Evolutionary conservation across 2,113 vertebrate species (phyloP).

Genomic region (Petrocephalus zakoni): DNA sequence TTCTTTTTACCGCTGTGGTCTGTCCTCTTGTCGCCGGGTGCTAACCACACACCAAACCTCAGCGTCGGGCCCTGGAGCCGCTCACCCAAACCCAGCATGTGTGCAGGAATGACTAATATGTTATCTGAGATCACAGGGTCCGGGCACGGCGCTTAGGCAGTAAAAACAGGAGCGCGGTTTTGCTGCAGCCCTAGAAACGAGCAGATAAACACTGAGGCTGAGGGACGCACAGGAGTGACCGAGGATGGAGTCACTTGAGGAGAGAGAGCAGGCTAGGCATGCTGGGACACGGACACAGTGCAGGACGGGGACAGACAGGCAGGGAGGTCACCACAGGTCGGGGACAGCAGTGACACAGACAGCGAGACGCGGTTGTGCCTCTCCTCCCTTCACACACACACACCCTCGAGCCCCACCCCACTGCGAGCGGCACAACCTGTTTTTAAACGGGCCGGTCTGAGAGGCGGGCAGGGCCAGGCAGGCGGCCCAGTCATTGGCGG

Average conservation of each 20-base stretch:
- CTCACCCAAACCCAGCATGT: background rate
- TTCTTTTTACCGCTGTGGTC: background rate
- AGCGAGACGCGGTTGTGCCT: background rate
- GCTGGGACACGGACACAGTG: background rate
- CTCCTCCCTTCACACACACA: background rate
- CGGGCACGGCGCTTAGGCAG: background rate
- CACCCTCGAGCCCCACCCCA: constrained; percentile 15
- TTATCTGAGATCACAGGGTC: background rate
- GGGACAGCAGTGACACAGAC: background rate
- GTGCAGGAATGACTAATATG: background rate
- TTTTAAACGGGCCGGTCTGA: constrained; percentile 15
- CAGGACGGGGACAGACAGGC: background rate
- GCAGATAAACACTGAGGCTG: background rate
- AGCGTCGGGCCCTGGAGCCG: background rate
- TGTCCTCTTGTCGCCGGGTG: background rate
- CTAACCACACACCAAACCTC: background rate
- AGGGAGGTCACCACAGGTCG: background rate
- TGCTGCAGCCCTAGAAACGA: background rate
- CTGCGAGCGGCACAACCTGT: constrained; percentile 24
- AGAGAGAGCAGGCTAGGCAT: background rate
- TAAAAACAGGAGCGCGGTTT: background rate
- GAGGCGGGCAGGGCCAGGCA: constrained; percentile 27
- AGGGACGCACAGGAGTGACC: background rate
- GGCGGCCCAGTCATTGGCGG: constrained; percentile 35
- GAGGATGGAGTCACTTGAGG: background rate